Evolutionary conservation across 1,140 invertebrate genomes (phyloP).

Genomic region (Diplogasteroides magnus): DNA sequence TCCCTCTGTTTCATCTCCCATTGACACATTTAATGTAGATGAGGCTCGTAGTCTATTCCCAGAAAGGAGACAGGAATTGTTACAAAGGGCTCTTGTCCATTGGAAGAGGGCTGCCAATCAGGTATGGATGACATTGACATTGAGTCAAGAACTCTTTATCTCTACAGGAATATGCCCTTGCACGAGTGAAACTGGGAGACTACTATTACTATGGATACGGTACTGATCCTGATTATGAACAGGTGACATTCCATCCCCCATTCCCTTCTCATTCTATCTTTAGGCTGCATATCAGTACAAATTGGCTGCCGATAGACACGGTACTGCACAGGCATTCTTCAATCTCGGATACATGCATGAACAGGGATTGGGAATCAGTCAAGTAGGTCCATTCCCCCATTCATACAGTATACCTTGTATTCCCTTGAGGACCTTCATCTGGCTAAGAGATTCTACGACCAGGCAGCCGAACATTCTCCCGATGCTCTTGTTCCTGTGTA

Average conservation of each 20-base stretch:
- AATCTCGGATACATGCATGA: constrained; percentile 99
- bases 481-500: constrained; percentile 91
- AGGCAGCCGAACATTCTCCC: constrained; percentile 84
- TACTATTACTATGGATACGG: constrained; percentile 95
- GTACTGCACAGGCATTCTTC: constrained; percentile 96
- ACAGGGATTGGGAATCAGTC: constrained; percentile 81
- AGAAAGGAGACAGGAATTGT: constrained; percentile 29
- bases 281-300: constrained; percentile 79
- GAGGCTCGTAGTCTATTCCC: constrained; percentile 17
- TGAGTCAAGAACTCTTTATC: background rate
- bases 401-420: constrained; percentile 56
- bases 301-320: constrained; percentile 85
- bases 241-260: too few species aligned
- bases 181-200: constrained; percentile 89
- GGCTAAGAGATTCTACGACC: constrained; percentile 88
- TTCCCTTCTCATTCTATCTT: background rate
- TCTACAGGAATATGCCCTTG: constrained; percentile 59
- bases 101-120: constrained; percentile 50
- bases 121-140: background rate
- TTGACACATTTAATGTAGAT: constrained; percentile 10
- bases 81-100: constrained; percentile 42
- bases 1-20: background rate
- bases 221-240: constrained; percentile 70
- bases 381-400: constrained; percentile 58
- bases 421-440: constrained; percentile 64